Base-by-base conservation (phyloP, 2,113 vertebrate genomes). In the Baryphthengus martii region DNA sequence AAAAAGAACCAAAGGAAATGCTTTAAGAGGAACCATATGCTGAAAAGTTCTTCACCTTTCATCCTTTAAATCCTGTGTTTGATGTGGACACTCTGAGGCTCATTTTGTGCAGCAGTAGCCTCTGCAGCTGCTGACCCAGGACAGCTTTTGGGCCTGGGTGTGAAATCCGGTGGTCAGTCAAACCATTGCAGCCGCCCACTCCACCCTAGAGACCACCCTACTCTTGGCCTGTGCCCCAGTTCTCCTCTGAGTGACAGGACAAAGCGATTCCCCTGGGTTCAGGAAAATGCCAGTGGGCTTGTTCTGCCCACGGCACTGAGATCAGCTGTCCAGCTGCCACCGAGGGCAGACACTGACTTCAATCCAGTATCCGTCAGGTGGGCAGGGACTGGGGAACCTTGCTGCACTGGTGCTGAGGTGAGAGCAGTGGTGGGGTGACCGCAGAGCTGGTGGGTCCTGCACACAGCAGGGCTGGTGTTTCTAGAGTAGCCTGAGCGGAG, bases 11-110 rank as follows among this genome's bases (percentile, higher is more conserved):
- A 2, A 88, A 83, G 75, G 82, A 96, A 95, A 96, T 86, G 72
- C 72, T 90, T 29, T 96, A 90, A 96, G 67, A 83, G 59, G 72
- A 95, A 90, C 92, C 92, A 86, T 92, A 77, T 88, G 95, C 67
- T 93, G 79, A 80, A 83, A 71, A 44, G 72, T 84, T 81, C 61
- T 96, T 94, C 79, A 94, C 83, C 79, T 94, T 88, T 93, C 72
- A 72, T 96, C 61, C 65, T 77, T 39, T 75, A 88, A 90, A 94
- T 29, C 21, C 55, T 83, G 55, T 37, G 90, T 83, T 88, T 70
- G 14, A 44, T 93, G 66, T 76, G 90, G 92, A 40, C 68, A 75
- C 23, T 90, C 35, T 24, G 40, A 88, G 33, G 35, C 16, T 75
- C 37, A 72, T 92, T 90, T 90, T 65, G 68, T 28, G 71, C 86